A percentile compares a stretch with the other conserved stretches of the same genome.
phyloP scores from a whole-genome alignment of 2,113 vertebrate genomes.

The Mustela lutreola region DNA sequence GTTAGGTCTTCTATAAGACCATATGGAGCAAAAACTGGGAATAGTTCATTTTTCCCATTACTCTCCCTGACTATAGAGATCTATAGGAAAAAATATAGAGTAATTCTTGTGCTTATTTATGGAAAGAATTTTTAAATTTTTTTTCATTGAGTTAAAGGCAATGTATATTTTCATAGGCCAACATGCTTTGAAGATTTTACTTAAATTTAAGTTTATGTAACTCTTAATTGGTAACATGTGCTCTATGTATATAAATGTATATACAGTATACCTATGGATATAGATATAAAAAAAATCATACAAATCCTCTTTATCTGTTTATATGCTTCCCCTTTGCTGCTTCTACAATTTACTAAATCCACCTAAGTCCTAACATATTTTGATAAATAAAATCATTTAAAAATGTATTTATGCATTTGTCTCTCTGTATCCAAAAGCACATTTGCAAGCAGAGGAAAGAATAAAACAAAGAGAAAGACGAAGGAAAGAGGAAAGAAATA shows the following conservation, averaged over 20 bases:
- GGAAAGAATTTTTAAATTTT: conserved; percentile 48
- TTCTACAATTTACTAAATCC: conserved; percentile 53
- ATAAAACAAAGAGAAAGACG: not conserved
- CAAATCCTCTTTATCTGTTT: conserved; percentile 46
- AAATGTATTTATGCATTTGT: not conserved
- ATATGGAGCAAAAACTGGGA: conserved; percentile 19
- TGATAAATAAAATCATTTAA: conserved; percentile 16
- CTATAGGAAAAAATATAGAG: not conserved
- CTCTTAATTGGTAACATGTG: conserved; percentile 79
- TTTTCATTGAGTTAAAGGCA: conserved; percentile 71
- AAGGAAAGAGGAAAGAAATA: not conserved
- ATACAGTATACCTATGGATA: not conserved
- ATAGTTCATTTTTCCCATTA: conserved; percentile 38
- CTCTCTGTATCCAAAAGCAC: not conserved
- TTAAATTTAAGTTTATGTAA: conserved; percentile 74
- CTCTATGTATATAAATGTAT: conserved; percentile 51
- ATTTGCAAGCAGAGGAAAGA: not conserved
- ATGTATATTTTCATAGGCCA: conserved; percentile 51
- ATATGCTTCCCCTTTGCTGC: not conserved
- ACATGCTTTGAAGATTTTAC: conserved; percentile 75
- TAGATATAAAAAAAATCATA: conserved; percentile 61
- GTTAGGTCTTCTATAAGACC: conserved; percentile 12
- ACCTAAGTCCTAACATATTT: not conserved
- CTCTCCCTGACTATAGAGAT: not conserved
- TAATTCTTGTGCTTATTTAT: conserved; percentile 61